These are phyloP conservation scores for Urocitellus parryii DNA, from an alignment of 2,113 vertebrate genomes.

Conservation along the genomic window DNA sequence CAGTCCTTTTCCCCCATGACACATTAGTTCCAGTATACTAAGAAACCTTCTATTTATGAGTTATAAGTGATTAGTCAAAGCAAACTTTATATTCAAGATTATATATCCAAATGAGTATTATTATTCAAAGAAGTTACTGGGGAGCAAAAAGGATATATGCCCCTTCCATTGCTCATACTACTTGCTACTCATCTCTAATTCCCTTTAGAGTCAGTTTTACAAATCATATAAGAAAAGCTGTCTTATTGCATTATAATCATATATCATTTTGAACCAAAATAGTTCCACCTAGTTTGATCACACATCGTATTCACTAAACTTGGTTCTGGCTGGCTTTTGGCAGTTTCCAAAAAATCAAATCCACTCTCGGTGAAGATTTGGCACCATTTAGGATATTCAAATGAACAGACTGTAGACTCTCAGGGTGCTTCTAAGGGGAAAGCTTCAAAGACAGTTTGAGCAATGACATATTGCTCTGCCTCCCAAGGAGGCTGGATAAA, in stretches of 20 bases:
- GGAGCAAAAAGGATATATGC: background rate
- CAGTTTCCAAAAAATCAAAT: conserved; percentile 41
- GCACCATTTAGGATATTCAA: background rate
- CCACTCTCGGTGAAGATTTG: conserved; percentile 13
- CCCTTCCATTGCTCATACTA: background rate
- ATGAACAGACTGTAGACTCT: background rate
- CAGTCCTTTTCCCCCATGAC: background rate
- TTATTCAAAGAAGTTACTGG: conserved; percentile 13
- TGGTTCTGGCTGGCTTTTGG: conserved; percentile 31
- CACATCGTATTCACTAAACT: conserved; percentile 37
- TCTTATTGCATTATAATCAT: conserved; percentile 44
- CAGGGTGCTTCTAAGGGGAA: conserved; percentile 9
- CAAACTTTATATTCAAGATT: background rate
- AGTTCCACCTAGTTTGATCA: conserved; percentile 62
- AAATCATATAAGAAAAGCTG: conserved; percentile 20
- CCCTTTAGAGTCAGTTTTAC: conserved; percentile 38
- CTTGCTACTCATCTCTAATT: conserved; percentile 46
- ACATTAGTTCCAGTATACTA: background rate
- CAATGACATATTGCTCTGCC: background rate
- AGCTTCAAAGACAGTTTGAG: conserved; percentile 33
- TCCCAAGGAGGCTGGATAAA: conserved; percentile 26
- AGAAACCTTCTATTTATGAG: conserved; percentile 42
- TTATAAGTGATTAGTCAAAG: conserved; percentile 51
- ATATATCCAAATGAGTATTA: conserved; percentile 10
- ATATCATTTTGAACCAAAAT: conserved; percentile 57